Evolutionary conservation across 2,888 invertebrate genomes (phyloP).

Genomic region (Hirtodrosophila trivittata): DNA sequence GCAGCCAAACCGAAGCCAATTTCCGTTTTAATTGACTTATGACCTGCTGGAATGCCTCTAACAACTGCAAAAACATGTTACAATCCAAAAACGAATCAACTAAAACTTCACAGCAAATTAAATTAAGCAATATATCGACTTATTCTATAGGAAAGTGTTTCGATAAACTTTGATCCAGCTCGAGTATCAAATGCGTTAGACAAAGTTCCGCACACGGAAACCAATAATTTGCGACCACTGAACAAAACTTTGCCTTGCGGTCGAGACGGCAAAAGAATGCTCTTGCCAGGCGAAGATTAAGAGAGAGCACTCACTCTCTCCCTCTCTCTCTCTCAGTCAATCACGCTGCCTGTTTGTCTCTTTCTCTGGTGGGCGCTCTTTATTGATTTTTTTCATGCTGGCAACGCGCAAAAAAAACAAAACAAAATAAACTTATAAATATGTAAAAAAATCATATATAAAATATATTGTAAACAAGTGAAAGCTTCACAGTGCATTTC

Average conservation of each 20-base stretch:
- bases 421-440: slow-evolving; percentile 27
- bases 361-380: slow-evolving; percentile 22
- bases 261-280: slow-evolving; percentile 5
- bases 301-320: not conserved
- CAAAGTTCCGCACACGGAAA: slow-evolving; percentile 28
- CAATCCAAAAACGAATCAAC: slow-evolving; percentile 11
- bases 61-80: slow-evolving; percentile 63
- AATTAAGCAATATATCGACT: not conserved
- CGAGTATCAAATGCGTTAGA: slow-evolving; percentile 29
- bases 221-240: slow-evolving; percentile 18
- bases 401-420: slow-evolving; percentile 34
- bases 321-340: not conserved
- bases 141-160: too few species aligned
- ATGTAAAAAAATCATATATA: slow-evolving; percentile 17
- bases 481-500: not conserved
- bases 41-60: slow-evolving; percentile 51
- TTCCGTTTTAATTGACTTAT: slow-evolving; percentile 72
- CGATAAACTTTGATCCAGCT: not conserved
- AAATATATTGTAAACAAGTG: slow-evolving; percentile 31
- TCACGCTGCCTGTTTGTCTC: not conserved
- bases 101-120: not conserved
- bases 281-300: slow-evolving; percentile 14
- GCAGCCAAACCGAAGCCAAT: slow-evolving; percentile 56
- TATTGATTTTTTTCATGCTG: slow-evolving; percentile 73
- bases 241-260: slow-evolving; percentile 1